Evolutionary conservation across 2,797 vertebrate species (phyloP), one percentile per base, ranked within the genome.

Genomic region (Chromobotia macracanthus): DNA sequence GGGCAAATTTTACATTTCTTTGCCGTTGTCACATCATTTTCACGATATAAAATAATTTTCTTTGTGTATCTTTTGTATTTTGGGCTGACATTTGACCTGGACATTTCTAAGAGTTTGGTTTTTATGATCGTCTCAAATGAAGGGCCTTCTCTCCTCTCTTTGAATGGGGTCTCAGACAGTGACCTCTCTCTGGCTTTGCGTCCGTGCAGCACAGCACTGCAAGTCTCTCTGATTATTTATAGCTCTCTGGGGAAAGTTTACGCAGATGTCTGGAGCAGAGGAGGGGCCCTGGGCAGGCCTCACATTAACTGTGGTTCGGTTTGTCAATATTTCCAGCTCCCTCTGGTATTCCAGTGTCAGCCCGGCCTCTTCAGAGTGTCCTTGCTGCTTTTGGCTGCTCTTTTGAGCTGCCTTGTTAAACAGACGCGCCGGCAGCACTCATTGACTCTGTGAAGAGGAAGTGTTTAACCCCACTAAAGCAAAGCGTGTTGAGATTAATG

Each of bases 301-400:
- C 90, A 87, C 89, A 93, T 92, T 92, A 92, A 90, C 89, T 92
- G 85, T 79, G 84, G 91, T 90, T 91, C 90, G 90, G 92, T 91
- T 89, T 85, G 91, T 92, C 90, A 89, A 91, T 91, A 90, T 86
- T 80, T 21, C 82, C 83, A 77, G 79, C 88, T 95, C 92, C 93
- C 90, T 51, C 51, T 86, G 90, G 91, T 90, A 88, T 90, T 89
- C 58, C 58, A 64, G 77, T 15, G 19, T 88, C 86, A 89, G 89
- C 81, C 75, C 71, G 80, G 74, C 85, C 89, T 86, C 84, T 79
- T 50, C 84, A 86, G 83, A 86, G 82, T 70, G 86, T 64, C 76
- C 81, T 79, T 77, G 80, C 70, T 66, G 67, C 71, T 77, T 77
- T 70, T 77, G 66, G 65, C 65, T 60, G 66, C 75, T 70, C 75